Conservation (phyloP, 2,113 vertebrate species). For the Gallinago paraguaiae region DNA sequence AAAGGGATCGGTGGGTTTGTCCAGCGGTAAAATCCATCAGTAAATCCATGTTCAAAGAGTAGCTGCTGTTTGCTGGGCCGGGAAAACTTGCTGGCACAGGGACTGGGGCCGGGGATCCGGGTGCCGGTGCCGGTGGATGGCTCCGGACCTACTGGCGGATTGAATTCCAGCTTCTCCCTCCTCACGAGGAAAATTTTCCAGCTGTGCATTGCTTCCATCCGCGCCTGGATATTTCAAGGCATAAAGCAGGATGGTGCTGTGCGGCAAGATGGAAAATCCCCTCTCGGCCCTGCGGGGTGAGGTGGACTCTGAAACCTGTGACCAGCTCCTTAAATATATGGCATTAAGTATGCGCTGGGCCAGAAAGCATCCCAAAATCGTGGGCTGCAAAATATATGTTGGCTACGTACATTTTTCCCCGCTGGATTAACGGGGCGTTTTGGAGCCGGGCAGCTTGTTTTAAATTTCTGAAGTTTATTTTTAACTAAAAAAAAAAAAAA, state of each 20-base stretch:
- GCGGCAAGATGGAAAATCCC: conserved; percentile 1
- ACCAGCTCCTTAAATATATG: not conserved
- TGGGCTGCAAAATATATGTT: not conserved
- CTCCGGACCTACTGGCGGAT: fast-evolving
- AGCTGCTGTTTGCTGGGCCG: not conserved
- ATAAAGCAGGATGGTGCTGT: not conserved
- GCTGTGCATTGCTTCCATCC: conserved; percentile 16
- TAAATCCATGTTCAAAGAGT: not conserved
- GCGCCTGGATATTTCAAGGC: conserved; percentile 5
- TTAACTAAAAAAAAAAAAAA: not conserved
- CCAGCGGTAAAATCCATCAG: not conserved
- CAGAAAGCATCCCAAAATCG: not conserved
- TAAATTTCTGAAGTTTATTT: not conserved
- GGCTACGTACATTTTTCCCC: not conserved
- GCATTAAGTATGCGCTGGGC: not conserved
- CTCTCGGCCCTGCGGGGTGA: not conserved
- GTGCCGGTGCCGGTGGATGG: not conserved
- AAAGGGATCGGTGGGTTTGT: not conserved
- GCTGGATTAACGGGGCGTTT: not conserved
- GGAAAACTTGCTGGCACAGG: not conserved
- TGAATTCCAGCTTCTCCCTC: not conserved
- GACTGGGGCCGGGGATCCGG: not conserved
- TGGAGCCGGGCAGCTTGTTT: conserved; percentile 1
- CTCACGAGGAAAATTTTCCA: conserved; percentile 30
- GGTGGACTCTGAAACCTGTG: not conserved